phyloP scores from a whole-genome alignment of 1,140 invertebrate genomes.

The Homarus americanus region DNA sequence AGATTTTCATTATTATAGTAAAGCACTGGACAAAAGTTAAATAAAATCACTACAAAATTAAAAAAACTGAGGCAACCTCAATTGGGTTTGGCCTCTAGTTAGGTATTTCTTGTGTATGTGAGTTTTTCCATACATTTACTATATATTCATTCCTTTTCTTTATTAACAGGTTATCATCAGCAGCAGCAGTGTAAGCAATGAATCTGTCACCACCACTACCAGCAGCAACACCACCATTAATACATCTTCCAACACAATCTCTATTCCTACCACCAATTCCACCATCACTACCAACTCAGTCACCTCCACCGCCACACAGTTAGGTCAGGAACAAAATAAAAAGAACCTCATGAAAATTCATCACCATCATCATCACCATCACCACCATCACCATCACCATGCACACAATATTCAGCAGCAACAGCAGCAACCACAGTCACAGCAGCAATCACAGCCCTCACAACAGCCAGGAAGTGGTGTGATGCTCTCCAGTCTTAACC shows the following conservation, averaged over 20 bases:
- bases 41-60: too few relatives aligned
- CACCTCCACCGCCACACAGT: conserved; percentile 40
- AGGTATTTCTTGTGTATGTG: too few relatives aligned
- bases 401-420: conserved; percentile 53
- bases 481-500: neutral
- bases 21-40: neutral
- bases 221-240: neutral
- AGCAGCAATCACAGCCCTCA: conserved; percentile 36
- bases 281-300: conserved; percentile 18
- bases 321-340: conserved; percentile 68
- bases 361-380: conserved; percentile 62
- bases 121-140: too few relatives aligned
- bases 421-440: conserved; percentile 60
- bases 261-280: conserved; percentile 22
- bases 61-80: too few relatives aligned
- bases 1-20: too few relatives aligned
- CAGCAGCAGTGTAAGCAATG: conserved; percentile 34
- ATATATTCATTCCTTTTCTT: too few relatives aligned
- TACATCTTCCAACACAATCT: neutral
- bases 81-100: too few relatives aligned
- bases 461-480: conserved; percentile 22
- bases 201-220: conserved; percentile 4
- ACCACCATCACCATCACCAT: conserved; percentile 55
- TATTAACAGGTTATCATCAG: conserved; percentile 49
- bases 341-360: conserved; percentile 69